Evolutionary conservation across 2,113 vertebrate genomes (phyloP).

Genomic region (Pseudopipra pipra): DNA sequence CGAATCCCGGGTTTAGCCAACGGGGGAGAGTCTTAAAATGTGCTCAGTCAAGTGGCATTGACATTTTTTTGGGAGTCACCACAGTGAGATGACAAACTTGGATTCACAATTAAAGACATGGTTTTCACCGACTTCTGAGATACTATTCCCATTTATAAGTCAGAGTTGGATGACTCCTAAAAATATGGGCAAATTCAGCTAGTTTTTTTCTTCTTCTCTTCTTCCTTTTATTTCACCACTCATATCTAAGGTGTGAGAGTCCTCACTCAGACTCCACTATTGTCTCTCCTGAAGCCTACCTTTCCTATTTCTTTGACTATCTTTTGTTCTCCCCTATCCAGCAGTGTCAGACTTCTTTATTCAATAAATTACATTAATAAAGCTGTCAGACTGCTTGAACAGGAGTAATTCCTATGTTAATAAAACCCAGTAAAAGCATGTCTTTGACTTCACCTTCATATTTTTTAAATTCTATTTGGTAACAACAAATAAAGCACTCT

Average conservation of each 20-base stretch:
- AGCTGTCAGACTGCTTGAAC: neutral
- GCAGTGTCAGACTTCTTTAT: neutral
- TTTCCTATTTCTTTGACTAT: neutral
- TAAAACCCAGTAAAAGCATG: neutral
- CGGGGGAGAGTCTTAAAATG: neutral
- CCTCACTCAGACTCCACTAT: neutral
- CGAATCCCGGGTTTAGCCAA: neutral
- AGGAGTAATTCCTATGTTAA: neutral
- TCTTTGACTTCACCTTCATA: neutral
- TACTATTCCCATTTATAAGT: neutral
- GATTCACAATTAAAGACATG: neutral
- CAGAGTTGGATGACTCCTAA: neutral
- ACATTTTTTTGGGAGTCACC: neutral
- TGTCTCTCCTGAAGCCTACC: neutral
- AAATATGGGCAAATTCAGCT: neutral
- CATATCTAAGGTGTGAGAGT: neutral
- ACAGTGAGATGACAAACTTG: neutral
- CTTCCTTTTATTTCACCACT: neutral
- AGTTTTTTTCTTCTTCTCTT: neutral
- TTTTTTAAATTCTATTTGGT: neutral
- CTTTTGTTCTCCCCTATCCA: neutral
- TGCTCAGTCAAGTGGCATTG: neutral
- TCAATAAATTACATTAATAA: constrained; percentile 27
- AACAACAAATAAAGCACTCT: neutral
- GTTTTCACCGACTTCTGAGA: neutral